Evolutionary conservation across 2,113 vertebrate genomes (phyloP).

Genomic region (Oncorhynchus nerka): DNA sequence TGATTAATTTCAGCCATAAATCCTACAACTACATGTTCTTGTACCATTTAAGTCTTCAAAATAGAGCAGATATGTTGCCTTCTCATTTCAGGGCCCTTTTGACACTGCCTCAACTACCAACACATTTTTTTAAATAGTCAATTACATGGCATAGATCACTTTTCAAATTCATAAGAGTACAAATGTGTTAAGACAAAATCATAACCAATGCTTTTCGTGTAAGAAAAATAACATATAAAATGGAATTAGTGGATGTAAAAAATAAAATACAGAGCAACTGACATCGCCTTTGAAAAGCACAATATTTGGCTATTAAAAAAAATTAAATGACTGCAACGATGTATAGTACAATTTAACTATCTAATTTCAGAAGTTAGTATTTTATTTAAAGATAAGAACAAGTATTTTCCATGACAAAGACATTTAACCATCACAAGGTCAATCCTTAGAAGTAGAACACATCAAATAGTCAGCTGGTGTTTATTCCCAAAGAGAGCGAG

Average conservation of each 20-base stretch:
- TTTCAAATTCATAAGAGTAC: slow-evolving; percentile 32
- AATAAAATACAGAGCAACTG: slow-evolving; percentile 15
- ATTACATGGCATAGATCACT: slow-evolving; percentile 18
- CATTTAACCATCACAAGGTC: not conserved
- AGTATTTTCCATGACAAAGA: slow-evolving; percentile 40
- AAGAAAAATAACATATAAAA: slow-evolving; percentile 6
- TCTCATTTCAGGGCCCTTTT: slow-evolving; percentile 22
- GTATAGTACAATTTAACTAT: slow-evolving; percentile 42
- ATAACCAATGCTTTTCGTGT: slow-evolving; percentile 30
- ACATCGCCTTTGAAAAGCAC: slow-evolving; percentile 4
- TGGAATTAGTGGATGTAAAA: slow-evolving; percentile 20
- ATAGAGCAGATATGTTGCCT: slow-evolving; percentile 53
- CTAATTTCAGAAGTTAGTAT: slow-evolving; percentile 42
- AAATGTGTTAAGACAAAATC: slow-evolving; percentile 37
- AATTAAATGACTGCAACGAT: slow-evolving; percentile 10
- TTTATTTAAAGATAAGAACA: not conserved
- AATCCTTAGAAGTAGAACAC: not conserved
- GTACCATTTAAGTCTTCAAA: slow-evolving; percentile 42
- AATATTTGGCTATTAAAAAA: slow-evolving; percentile 26
- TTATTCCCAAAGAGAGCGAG: slow-evolving; percentile 15
- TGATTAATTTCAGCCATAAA: not conserved
- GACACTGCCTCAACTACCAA: too few species aligned
- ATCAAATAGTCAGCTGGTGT: slow-evolving; percentile 22
- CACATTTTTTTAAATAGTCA: too few species aligned
- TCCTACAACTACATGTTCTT: slow-evolving; percentile 22